Percentiles rank a stretch among this genome's conserved stretches.
Evolutionary conservation across 2,888 invertebrate species (phyloP).

Genomic region (Aphidius colemani): DNA sequence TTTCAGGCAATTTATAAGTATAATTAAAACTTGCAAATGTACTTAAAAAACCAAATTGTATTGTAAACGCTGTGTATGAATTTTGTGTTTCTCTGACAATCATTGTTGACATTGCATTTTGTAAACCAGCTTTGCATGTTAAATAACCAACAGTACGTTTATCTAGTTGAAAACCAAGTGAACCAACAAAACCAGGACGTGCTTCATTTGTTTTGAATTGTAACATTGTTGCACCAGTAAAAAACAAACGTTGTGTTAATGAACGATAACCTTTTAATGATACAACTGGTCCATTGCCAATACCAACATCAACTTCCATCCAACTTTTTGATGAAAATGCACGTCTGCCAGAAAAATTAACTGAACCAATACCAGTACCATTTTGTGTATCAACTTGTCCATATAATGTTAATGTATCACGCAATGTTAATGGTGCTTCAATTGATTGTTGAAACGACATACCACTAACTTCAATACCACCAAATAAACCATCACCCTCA

Average conservation of each 20-base stretch:
- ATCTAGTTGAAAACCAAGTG: constrained; percentile 84
- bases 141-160: constrained; percentile 87
- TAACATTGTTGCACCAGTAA: constrained; percentile 75
- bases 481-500: constrained; percentile 67
- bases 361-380: constrained; percentile 81
- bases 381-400: constrained; percentile 85
- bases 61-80: constrained; percentile 59
- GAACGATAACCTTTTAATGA: constrained; percentile 81
- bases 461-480: constrained; percentile 86
- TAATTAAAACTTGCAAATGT: constrained; percentile 77
- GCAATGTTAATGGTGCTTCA: constrained; percentile 86
- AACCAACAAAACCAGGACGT: constrained; percentile 76
- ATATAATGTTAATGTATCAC: constrained; percentile 82
- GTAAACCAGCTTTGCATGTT: constrained; percentile 74
- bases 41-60: constrained; percentile 83
- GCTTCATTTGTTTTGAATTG: constrained; percentile 80
- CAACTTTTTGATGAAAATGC: constrained; percentile 83
- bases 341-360: constrained; percentile 77
- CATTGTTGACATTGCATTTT: constrained; percentile 75
- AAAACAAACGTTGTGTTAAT: constrained; percentile 74
- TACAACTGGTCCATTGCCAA: constrained; percentile 81
- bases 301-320: constrained; percentile 84
- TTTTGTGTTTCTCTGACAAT: constrained; percentile 73
- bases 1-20: constrained; percentile 78
- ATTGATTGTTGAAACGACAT: constrained; percentile 93